A percentile compares a stretch with the other conserved stretches of the same genome.
Conservation (phyloP, 2,113 vertebrate genomes). For the Ramphastos sulfuratus region DNA sequence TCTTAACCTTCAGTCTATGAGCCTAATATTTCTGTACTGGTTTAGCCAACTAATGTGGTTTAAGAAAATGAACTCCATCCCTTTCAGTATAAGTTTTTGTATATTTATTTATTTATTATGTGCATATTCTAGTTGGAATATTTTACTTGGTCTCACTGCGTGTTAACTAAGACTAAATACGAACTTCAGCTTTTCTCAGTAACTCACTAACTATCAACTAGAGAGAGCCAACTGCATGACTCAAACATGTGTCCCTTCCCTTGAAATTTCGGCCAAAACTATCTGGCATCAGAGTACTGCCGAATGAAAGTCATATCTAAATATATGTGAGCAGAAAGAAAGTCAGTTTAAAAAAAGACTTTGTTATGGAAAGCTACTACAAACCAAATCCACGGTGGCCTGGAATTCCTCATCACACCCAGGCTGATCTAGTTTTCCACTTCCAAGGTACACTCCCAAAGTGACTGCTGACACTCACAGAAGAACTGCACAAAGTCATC, state of each 20-base stretch:
- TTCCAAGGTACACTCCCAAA: conserved; percentile 19
- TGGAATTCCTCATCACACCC: conserved; percentile 46
- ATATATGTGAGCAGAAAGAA: conserved; percentile 60
- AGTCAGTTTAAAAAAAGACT: conserved; percentile 64
- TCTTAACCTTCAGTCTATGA: neutral
- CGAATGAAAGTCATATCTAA: conserved; percentile 63
- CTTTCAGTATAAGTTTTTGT: conserved; percentile 17
- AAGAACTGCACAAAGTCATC: neutral
- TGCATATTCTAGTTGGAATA: conserved; percentile 2
- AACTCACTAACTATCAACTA: conserved; percentile 47
- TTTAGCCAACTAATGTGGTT: neutral
- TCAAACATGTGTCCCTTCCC: conserved; percentile 59
- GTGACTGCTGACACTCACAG: neutral
- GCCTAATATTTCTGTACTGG: neutral
- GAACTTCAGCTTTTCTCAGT: conserved; percentile 54
- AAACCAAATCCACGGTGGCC: conserved; percentile 55
- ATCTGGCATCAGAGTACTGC: conserved; percentile 53
- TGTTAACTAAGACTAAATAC: conserved; percentile 55
- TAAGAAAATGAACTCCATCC: conserved; percentile 1
- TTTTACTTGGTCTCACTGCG: conserved; percentile 48
- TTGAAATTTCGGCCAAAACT: conserved; percentile 53
- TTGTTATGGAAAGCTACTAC: conserved; percentile 68
- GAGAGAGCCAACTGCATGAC: conserved; percentile 64
- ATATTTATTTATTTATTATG: conserved; percentile 36
- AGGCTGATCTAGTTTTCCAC: conserved; percentile 32